These are phyloP conservation scores for Rotaria socialis DNA, from an alignment of 2,888 invertebrate species.

Conservation along the genomic window DNA sequence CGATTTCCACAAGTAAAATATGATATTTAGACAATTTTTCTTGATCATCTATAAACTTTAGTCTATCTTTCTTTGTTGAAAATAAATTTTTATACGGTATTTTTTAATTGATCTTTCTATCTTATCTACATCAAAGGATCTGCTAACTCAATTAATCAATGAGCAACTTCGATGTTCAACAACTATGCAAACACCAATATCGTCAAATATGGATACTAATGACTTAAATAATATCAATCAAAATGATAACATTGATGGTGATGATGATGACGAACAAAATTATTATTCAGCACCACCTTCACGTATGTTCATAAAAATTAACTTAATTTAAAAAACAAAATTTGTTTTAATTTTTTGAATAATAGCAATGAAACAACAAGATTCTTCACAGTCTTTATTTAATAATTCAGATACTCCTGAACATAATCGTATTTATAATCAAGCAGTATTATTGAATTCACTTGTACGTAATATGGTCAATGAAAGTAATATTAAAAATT, in stretches of 20 bases:
- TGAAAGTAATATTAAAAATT: background rate
- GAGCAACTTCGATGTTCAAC: background rate
- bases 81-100: too few relatives aligned
- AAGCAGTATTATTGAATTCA: background rate
- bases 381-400: background rate
- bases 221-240: background rate
- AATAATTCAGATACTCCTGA: background rate
- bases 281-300: conserved; percentile 1
- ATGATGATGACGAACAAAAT: conserved; percentile 11
- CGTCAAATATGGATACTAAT: background rate
- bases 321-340: too few relatives aligned
- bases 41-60: too few relatives aligned
- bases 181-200: background rate
- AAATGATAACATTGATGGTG: background rate
- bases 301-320: background rate
- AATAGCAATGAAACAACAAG: background rate
- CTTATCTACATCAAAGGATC: background rate
- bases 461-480: background rate
- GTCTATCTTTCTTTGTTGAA: too few relatives aligned
- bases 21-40: too few relatives aligned
- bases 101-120: too few relatives aligned
- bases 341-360: background rate
- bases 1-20: too few relatives aligned
- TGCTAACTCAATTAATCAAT: background rate
- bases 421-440: background rate